These are phyloP conservation scores for Eudyptes chrysolophus DNA, from an alignment of 2,113 vertebrate genomes.

Conservation along the genomic window DNA sequence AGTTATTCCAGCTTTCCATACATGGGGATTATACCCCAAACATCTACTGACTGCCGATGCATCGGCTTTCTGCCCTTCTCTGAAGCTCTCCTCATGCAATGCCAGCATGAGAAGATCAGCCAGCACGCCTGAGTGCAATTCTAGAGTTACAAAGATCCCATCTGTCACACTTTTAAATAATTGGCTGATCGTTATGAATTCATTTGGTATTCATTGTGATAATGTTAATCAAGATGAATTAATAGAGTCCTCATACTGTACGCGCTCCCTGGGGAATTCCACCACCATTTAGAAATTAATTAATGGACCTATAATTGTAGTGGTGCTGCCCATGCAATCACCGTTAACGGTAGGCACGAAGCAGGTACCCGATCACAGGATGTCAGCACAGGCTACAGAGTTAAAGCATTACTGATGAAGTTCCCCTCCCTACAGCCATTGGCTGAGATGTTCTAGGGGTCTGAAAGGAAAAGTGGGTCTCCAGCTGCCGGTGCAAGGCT, in stretches of 20 bases:
- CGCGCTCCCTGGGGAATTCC: slow-evolving; percentile 13
- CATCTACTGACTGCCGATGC: neutral
- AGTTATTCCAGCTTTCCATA: neutral
- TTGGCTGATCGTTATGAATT: slow-evolving; percentile 52
- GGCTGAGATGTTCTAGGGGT: neutral
- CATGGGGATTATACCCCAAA: neutral
- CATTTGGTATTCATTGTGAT: slow-evolving; percentile 63
- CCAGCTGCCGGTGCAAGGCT: neutral
- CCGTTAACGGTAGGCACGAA: fast-evolving
- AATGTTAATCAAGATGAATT: slow-evolving; percentile 66
- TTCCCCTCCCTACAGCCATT: neutral
- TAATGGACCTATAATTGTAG: slow-evolving; percentile 41
- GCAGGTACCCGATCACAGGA: neutral
- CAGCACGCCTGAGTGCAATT: neutral
- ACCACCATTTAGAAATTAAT: slow-evolving; percentile 42
- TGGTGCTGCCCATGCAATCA: slow-evolving; percentile 30
- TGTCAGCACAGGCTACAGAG: neutral
- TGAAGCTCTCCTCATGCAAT: neutral
- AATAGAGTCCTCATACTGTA: slow-evolving; percentile 48
- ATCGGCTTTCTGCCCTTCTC: neutral
- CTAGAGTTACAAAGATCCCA: slow-evolving; percentile 1
- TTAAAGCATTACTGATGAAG: neutral
- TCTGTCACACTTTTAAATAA: slow-evolving; percentile 65
- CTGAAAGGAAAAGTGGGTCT: neutral
- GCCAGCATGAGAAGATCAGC: neutral